phyloP scores from a whole-genome alignment of 2,797 vertebrate genomes.

The Trematomus bernacchii region DNA sequence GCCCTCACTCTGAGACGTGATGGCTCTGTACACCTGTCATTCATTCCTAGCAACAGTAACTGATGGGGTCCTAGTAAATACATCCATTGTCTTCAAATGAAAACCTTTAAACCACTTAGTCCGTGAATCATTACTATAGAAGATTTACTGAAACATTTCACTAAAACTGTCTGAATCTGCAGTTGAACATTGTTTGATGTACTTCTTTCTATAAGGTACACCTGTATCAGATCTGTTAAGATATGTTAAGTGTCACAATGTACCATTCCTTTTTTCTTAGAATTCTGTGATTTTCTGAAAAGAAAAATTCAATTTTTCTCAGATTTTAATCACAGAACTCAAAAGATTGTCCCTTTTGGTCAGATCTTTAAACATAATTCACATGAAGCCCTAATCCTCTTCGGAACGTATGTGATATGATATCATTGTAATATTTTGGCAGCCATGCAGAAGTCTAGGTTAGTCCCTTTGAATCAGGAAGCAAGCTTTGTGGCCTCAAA shows the following conservation, averaged over 20 bases:
- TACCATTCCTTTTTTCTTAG: constrained; percentile 24
- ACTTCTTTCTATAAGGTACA: constrained; percentile 4
- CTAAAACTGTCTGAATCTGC: background rate
- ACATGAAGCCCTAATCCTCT: background rate
- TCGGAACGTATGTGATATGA: background rate
- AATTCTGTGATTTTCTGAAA: too few species aligned
- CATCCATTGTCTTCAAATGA: background rate
- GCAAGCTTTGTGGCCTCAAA: background rate
- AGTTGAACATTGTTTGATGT: background rate
- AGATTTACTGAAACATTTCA: background rate
- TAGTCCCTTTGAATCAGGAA: background rate
- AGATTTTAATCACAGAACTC: too few species aligned
- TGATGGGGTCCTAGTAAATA: constrained; percentile 5
- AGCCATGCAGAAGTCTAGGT: background rate
- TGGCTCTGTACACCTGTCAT: background rate
- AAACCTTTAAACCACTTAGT: background rate
- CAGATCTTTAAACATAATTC: too few species aligned
- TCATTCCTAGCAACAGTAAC: constrained; percentile 13
- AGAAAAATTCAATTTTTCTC: too few species aligned
- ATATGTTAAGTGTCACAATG: constrained; percentile 1
- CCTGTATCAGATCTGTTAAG: background rate
- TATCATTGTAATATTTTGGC: background rate
- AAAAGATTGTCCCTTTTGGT: too few species aligned
- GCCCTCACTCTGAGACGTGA: constrained; percentile 1
- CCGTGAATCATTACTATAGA: background rate